Percentiles rank a stretch among this genome's conserved stretches.
Evolutionary conservation across 2,888 invertebrate genomes (phyloP).

Genomic region (Cheilosia vernalis): DNA sequence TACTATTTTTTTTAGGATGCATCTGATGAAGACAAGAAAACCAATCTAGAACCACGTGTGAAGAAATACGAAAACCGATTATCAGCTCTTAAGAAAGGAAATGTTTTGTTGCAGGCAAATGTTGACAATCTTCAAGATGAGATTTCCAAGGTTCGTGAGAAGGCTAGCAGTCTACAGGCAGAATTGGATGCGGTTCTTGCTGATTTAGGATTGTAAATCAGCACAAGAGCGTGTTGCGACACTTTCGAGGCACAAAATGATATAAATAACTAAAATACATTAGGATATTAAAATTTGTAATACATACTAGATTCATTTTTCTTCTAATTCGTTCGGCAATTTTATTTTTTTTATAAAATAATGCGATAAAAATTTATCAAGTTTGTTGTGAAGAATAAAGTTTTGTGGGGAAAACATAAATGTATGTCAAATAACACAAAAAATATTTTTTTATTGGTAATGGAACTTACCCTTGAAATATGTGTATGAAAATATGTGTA

Average conservation of each 20-base stretch:
- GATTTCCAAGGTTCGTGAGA: conserved; percentile 91
- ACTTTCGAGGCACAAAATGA: background rate
- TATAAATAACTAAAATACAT: conserved; percentile 7
- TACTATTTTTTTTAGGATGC: conserved; percentile 85
- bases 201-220: conserved; percentile 88
- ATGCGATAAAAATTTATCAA: conserved; percentile 18
- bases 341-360: conserved; percentile 32
- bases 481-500: conserved; percentile 15
- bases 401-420: background rate
- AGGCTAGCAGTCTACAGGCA: conserved; percentile 90
- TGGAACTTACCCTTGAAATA: conserved; percentile 25
- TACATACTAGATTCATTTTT: conserved; percentile 3
- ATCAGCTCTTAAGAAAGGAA: conserved; percentile 93
- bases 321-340: conserved; percentile 18
- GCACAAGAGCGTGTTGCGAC: background rate
- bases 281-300: conserved; percentile 28
- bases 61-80: conserved; percentile 92
- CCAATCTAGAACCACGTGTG: conserved; percentile 86
- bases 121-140: conserved; percentile 94
- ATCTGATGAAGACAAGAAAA: conserved; percentile 87
- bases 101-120: conserved; percentile 93
- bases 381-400: conserved; percentile 42
- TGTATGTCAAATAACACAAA: background rate
- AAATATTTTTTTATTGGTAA: background rate
- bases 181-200: conserved; percentile 94